Evolutionary conservation across 2,888 invertebrate genomes (phyloP), one percentile per base, ranked within the genome.

Genomic region (Clepsis dumicolana): DNA sequence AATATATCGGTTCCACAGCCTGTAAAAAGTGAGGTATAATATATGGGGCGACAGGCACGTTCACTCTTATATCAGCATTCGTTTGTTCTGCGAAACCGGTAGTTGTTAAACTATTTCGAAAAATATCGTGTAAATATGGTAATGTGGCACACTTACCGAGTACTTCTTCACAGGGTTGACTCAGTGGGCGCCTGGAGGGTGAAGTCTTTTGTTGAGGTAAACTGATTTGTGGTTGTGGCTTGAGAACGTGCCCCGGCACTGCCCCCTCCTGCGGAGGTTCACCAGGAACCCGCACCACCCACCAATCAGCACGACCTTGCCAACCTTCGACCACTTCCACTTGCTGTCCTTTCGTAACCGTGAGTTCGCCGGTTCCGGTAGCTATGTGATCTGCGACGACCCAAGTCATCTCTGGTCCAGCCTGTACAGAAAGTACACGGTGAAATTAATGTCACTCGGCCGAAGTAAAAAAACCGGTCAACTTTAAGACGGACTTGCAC

Each of bases 331-430:
- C 94, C 73, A 98, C 96, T 86, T 98, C 98, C 72, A 98, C 98
- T 90, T 98, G 98, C 91, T 98, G 98, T 25, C 98, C 98, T 87
- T 98, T 98, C 73, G 94, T 94, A 53, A 99, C 98, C 64, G 96
- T 96, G 78, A 98, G 89, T 89, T 98, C 98, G 65, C 96, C 96
- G 56, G 96, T 94, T 74, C 96, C 96, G 12, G 96, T 94, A n/a
- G 97, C 96, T 27, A 94, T 93, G 87, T 97, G 97, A 86, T 98
- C 98, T 73, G 97, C 96, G 66, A 98, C 95, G 78, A 98, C 97
- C 98, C 98, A 98, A 70, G 97, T 97, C 95, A 97, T 97, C 88
- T 98, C 98, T 73, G 96, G 95, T 67, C 96, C 96, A 78, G 97
- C 96, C 97, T 97, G 93, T 32, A 90, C 94, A 74, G 74, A 73